Percentiles rank a stretch among this genome's conserved stretches.
These are phyloP conservation scores for Choreutis nemorana DNA, from an alignment of 2,888 invertebrate species.

Conservation along the genomic window DNA sequence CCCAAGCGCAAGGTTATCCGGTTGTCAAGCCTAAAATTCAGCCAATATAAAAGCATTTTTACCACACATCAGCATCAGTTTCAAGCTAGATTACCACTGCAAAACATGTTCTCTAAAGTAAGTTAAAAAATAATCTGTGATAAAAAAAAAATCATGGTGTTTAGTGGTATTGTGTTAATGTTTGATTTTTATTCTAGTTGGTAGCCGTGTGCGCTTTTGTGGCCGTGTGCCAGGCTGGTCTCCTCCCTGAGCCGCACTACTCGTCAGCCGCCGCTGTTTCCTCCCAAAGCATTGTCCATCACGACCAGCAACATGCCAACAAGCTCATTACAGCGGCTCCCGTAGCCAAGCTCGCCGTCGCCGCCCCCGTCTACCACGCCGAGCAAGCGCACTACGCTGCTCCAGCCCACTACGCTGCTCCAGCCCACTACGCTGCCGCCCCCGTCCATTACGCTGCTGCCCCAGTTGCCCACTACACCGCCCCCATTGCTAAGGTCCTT, in stretches of 20 bases:
- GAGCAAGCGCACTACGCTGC: conserved; percentile 11
- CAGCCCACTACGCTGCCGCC: conserved; percentile 20
- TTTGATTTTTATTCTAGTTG: conserved; percentile 26
- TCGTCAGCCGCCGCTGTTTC: conserved; percentile 34
- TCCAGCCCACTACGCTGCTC: conserved; percentile 15
- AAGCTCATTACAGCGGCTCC: conserved; percentile 10
- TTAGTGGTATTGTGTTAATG: not conserved
- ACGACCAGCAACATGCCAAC: conserved; percentile 29
- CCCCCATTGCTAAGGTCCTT: conserved; percentile 6
- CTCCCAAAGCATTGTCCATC: conserved; percentile 40
- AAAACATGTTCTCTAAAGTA: not conserved
- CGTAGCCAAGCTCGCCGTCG: conserved; percentile 13
- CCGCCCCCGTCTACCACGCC: conserved; percentile 15
- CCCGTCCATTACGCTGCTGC: conserved; percentile 34
- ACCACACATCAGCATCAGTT: too few relatives aligned
- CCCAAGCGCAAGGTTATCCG: too few relatives aligned
- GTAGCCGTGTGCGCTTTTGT: conserved; percentile 30
- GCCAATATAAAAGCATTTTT: too few relatives aligned
- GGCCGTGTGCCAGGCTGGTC: conserved; percentile 36
- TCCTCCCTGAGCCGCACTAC: conserved; percentile 35
- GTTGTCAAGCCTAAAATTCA: too few relatives aligned
- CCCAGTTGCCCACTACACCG: conserved; percentile 17
- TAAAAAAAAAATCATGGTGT: not conserved
- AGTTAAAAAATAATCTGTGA: not conserved
- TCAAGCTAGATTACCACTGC: not conserved